Base-by-base conservation (phyloP, 2,113 vertebrate genomes). In the Hassar affinis region DNA sequence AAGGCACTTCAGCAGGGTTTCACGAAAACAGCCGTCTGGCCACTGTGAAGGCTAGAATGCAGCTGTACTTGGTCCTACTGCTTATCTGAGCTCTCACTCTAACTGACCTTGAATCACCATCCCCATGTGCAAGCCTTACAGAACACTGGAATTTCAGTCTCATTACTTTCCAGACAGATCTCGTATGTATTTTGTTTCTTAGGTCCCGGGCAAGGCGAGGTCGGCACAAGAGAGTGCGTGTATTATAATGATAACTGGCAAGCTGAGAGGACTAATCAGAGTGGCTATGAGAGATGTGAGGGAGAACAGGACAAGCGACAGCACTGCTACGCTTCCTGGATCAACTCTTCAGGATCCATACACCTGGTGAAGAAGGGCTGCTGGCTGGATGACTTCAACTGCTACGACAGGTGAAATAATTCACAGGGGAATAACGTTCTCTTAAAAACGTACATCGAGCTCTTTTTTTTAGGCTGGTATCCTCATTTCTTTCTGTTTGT, bases 371-470 rank as follows among this genome's bases (percentile, higher is more conserved):
- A 98, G 93, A 98, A 99, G 90, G 98, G 98, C 87, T 99, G 98
- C 94, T 99, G 98, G 98, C 91, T 99, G 84, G 98, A 99, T 0
- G 98, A 99, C 92, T 99, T 98, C 94, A 99, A 99, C 94, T 99
- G 98, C 92, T 99, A 99, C 1, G 97, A 98, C 95, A 96, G 97
- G 98, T 99, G 25, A 72, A 25, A 66, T 35, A 22, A 18, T n/a
- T 1, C 14, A 49, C 15, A 30, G 6, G 57, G 30, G 25, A 64
- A 22, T 20, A 6, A 33, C 9, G 15, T 47, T 62, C 38, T 49
- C 1, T 27, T 15, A 14, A 11, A 1, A 20, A 11, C 7, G 1
- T 18, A 30, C 0, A 6, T 27, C 33, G 1, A 33, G 27, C 27
- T 9, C 49, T 30, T n/a, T 75, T 75, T 49, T 52, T 54, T 11